A percentile compares a stretch with the other conserved stretches of the same genome.
Conservation (phyloP, 2,888 invertebrate species). For the Drosophila algonquin region DNA sequence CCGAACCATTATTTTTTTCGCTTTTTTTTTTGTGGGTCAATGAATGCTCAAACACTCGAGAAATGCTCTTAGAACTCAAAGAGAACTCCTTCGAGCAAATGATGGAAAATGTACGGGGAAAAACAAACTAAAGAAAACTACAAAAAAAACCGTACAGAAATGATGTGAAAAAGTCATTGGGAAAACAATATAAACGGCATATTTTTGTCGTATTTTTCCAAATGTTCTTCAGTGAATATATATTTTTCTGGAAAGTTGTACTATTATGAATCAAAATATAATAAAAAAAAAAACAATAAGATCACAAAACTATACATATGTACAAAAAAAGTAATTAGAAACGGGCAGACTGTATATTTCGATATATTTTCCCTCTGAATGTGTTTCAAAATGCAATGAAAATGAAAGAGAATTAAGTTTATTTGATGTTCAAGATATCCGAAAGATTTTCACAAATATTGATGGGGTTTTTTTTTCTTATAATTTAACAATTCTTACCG, state of each 20-base stretch:
- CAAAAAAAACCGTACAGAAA: not conserved
- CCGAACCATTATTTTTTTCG: not conserved
- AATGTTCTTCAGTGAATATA: no score
- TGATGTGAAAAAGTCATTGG: not conserved
- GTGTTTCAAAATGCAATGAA: not conserved
- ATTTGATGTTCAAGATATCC: no score
- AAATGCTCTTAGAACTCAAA: conserved; percentile 15
- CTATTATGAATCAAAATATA: no score
- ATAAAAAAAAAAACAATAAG: no score
- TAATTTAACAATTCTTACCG: no score
- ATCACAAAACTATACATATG: no score
- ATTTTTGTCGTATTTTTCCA: no score
- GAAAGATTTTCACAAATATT: not conserved
- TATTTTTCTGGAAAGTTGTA: no score
- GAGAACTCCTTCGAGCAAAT: not conserved
- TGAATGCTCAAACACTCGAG: conserved; percentile 29
- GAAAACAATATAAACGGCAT: no score
- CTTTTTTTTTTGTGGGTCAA: conserved; percentile 59
- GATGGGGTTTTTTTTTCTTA: not conserved
- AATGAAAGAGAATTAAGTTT: no score
- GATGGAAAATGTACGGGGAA: not conserved
- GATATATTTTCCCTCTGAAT: not conserved
- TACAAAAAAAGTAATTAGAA: no score
- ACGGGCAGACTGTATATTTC: no score
- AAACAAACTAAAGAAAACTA: conserved; percentile 14